A percentile compares a stretch with the other conserved stretches of the same genome.
phyloP scores from a whole-genome alignment of 2,797 vertebrate species.

The Brotula barbata region DNA sequence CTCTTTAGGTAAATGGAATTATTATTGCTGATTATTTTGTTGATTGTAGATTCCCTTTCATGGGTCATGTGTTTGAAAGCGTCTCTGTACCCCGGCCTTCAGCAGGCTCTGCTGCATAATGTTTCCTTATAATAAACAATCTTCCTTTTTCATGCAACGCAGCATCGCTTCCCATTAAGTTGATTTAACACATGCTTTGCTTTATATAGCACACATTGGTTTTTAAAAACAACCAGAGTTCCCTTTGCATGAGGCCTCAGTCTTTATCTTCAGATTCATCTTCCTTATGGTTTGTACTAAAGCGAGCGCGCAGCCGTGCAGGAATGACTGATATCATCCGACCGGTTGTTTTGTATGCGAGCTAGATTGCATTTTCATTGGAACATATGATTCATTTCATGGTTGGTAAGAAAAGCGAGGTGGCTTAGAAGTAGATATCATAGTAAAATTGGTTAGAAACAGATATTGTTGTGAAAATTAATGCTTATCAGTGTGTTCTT shows the following conservation, averaged over 20 bases:
- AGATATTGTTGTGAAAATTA: no score
- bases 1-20: neutral
- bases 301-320: conserved; percentile 6
- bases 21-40: neutral
- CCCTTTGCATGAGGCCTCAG: conserved; percentile 24
- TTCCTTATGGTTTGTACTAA: conserved; percentile 8
- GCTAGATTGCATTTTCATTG: neutral
- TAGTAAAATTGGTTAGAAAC: no score
- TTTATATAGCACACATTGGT: neutral
- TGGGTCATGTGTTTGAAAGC: neutral
- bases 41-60: neutral
- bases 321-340: conserved; percentile 15
- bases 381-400: conserved; percentile 29
- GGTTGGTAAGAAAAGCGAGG: conserved; percentile 21
- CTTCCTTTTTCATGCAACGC: conserved; percentile 33
- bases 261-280: conserved; percentile 23
- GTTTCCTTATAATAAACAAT: conserved; percentile 30
- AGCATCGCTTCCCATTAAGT: conserved; percentile 4
- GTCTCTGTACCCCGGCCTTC: neutral
- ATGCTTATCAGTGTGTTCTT: no score
- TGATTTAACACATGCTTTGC: conserved; percentile 33
- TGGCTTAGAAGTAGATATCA: no score
- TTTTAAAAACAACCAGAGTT: conserved; percentile 22
- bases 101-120: neutral
- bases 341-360: conserved; percentile 3